Percentiles rank a stretch among this genome's conserved stretches.
phyloP scores from a whole-genome alignment of 1,140 invertebrate genomes.

The Oscheius sp. region DNA sequence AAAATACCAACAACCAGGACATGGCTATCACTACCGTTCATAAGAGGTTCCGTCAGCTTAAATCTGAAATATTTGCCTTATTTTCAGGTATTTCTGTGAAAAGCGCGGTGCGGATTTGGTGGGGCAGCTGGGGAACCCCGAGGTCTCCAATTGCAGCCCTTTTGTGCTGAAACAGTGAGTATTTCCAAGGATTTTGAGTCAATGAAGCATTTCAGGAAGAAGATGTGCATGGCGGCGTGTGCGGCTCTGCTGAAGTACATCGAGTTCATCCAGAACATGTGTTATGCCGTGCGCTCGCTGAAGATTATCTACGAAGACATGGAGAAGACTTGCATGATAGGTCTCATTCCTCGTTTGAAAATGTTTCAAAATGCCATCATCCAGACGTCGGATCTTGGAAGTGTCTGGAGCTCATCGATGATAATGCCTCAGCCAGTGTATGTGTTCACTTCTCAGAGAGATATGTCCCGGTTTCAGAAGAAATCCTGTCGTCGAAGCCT shows the following conservation, averaged over 20 bases:
- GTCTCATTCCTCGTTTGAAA: constrained; percentile 63
- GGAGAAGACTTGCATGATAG: constrained; percentile 77
- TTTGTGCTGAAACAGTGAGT: background rate
- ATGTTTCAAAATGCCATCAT: background rate
- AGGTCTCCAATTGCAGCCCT: constrained; percentile 10
- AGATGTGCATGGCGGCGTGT: background rate
- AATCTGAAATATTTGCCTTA: background rate
- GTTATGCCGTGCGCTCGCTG: constrained; percentile 75
- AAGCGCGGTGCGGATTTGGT: constrained; percentile 5
- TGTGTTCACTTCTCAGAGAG: background rate
- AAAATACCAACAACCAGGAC: background rate
- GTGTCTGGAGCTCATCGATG: constrained; percentile 21
- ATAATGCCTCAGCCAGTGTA: background rate
- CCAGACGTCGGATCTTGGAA: constrained; percentile 27
- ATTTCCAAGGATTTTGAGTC: background rate
- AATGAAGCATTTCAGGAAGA: background rate
- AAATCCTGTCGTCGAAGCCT: constrained; percentile 63
- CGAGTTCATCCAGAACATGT: constrained; percentile 71
- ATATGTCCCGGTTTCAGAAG: constrained; percentile 32
- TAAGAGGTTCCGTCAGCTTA: background rate
- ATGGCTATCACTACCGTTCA: background rate
- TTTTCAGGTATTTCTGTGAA: constrained; percentile 21
- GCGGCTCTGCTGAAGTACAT: constrained; percentile 67
- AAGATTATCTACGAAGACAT: constrained; percentile 77
- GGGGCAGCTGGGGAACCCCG: constrained; percentile 1